Evolutionary conservation across 2,797 vertebrate species (phyloP).

Genomic region (Pseudomugil gertrudae): DNA sequence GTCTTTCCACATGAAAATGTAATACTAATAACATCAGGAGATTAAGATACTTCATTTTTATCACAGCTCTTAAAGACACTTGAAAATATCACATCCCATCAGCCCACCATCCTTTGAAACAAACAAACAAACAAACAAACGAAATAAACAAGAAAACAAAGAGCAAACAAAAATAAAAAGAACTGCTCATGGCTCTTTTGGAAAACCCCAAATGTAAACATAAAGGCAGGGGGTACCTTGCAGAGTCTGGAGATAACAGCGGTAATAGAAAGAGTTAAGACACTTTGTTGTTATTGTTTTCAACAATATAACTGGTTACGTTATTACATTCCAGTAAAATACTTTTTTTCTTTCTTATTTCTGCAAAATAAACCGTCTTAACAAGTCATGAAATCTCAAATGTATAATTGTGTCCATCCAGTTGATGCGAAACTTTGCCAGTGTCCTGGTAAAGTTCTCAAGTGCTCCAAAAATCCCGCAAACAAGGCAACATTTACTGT

Average conservation of each 20-base stretch:
- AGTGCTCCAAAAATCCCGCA: conserved; percentile 47
- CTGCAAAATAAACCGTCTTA: conserved; percentile 29
- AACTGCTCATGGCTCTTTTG: conserved; percentile 75
- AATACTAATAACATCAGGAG: conserved; percentile 67
- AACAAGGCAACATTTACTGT: conserved; percentile 30
- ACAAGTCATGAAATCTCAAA: conserved; percentile 36
- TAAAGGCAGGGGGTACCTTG: conserved; percentile 64
- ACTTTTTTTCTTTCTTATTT: not conserved
- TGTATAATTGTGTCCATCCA: conserved; percentile 12
- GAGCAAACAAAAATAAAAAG: conserved; percentile 37
- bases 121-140: conserved; percentile 7
- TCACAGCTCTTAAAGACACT: conserved; percentile 76
- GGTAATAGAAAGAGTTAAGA: conserved; percentile 82
- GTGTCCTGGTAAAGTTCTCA: conserved; percentile 23
- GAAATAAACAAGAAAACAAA: conserved; percentile 54
- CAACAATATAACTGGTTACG: conserved; percentile 74
- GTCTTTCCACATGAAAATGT: conserved; percentile 79
- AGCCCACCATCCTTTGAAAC: conserved; percentile 28
- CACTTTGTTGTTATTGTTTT: conserved; percentile 84
- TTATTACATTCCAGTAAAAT: conserved; percentile 77
- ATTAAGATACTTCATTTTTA: conserved; percentile 73
- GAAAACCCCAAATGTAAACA: conserved; percentile 79
- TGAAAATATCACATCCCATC: conserved; percentile 66
- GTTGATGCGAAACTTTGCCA: too few species aligned
- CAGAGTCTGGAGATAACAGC: conserved; percentile 63